A percentile compares a stretch with the other conserved stretches of the same genome.
Conservation (phyloP, 92 coral and sea anemone genomes). For the Scolanthus callimorphus region DNA sequence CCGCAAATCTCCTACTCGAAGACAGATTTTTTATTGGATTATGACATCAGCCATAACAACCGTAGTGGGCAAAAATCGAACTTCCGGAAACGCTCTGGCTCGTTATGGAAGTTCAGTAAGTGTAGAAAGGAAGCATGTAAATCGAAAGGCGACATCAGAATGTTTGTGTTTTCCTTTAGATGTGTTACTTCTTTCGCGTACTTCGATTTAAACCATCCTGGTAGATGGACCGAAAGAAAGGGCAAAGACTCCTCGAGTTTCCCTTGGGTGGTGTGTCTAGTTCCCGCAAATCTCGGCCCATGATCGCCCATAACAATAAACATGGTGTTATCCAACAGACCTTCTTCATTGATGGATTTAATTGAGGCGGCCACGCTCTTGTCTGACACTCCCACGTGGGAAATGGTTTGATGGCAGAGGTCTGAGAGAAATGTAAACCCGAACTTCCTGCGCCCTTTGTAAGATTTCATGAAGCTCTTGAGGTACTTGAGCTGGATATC, state of each 20-base stretch:
- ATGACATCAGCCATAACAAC: no score
- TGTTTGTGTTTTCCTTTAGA: conserved; percentile 28
- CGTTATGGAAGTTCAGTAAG: conserved; percentile 27
- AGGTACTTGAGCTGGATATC: conserved; percentile 42
- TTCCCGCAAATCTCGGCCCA: conserved; percentile 52
- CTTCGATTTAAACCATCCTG: conserved; percentile 24
- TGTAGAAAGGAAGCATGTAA: conserved; percentile 58
- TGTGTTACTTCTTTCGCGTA: conserved; percentile 14
- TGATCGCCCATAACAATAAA: conserved; percentile 66
- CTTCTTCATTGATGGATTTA: conserved; percentile 36
- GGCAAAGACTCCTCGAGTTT: conserved; percentile 66
- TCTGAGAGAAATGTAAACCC: conserved; percentile 58
- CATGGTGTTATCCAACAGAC: conserved; percentile 57
- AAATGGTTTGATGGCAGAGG: conserved; percentile 42
- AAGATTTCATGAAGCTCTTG: conserved; percentile 65
- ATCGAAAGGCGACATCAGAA: conserved; percentile 56
- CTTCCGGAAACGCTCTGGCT: no score
- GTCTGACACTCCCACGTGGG: conserved; percentile 28
- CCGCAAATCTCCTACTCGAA: no score
- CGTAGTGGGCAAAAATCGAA: no score
- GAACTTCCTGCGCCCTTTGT: conserved; percentile 48
- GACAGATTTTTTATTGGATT: no score
- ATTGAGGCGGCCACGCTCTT: conserved; percentile 27
- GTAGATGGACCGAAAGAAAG: conserved; percentile 58
- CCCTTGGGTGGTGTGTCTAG: conserved; percentile 42